These are phyloP conservation scores for Drosophila anceps DNA, from an alignment of 2,888 invertebrate genomes.

Conservation along the genomic window DNA sequence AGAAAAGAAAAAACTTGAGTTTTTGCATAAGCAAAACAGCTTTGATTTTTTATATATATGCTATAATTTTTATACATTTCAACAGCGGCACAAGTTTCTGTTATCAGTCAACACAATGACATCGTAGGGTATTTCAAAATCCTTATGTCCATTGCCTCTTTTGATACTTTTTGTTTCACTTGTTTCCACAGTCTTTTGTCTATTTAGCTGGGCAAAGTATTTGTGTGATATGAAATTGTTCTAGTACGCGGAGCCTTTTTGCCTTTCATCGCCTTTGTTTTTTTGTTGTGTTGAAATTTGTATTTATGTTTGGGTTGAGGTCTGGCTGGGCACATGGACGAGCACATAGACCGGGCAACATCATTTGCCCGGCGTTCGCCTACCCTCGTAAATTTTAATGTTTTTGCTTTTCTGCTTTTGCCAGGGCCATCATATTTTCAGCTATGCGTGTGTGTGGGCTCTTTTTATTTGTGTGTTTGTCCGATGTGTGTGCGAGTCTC, in stretches of 20 bases:
- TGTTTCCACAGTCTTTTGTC: conserved; percentile 48
- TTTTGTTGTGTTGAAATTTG: conserved; percentile 73
- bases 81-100: too few relatives aligned
- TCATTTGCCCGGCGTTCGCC: conserved; percentile 68
- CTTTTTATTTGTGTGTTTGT: conserved; percentile 20
- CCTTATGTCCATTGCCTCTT: background rate
- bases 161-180: conserved; percentile 16
- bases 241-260: conserved; percentile 56
- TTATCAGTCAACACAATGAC: too few relatives aligned
- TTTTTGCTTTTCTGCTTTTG: conserved; percentile 61
- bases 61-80: too few relatives aligned
- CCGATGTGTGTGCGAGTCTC: conserved; percentile 2
- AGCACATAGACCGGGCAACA: conserved; percentile 55
- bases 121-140: conserved; percentile 30
- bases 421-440: conserved; percentile 73
- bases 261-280: conserved; percentile 67
- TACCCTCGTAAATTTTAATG: conserved; percentile 75
- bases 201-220: conserved; percentile 48
- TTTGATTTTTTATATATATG: too few relatives aligned
- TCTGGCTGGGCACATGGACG: conserved; percentile 27
- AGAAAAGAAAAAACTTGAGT: background rate
- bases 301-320: conserved; percentile 72
- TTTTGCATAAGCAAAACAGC: too few relatives aligned
- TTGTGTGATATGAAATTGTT: conserved; percentile 67
- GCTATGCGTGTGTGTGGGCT: conserved; percentile 19